Conservation (phyloP, 2,797 vertebrate genomes). For the Coregonus sp. region DNA sequence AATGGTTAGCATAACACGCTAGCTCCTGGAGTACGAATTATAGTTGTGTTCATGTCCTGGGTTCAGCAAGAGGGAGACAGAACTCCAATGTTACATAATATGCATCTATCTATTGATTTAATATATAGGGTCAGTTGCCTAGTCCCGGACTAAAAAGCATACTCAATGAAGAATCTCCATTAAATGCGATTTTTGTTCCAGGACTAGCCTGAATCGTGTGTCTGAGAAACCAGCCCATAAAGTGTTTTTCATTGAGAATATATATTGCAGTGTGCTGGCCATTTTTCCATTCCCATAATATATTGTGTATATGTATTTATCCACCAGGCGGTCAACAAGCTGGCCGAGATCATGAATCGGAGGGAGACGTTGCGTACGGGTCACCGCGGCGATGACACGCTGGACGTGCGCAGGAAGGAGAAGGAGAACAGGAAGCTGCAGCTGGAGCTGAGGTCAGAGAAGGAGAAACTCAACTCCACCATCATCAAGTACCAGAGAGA, state of each 20-base stretch:
- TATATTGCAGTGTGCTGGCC: neutral
- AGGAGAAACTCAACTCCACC: conserved; percentile 89
- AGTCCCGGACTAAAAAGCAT: no score
- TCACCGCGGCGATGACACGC: conserved; percentile 77
- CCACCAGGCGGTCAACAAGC: conserved; percentile 90
- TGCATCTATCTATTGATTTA: neutral
- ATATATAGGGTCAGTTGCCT: no score
- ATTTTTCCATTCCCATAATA: neutral
- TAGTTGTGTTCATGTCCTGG: neutral
- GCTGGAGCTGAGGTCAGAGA: conserved; percentile 87
- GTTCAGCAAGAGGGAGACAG: neutral
- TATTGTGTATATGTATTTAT: conserved; percentile 8
- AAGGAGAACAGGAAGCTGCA: conserved; percentile 96
- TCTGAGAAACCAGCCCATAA: neutral
- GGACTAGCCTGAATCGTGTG: neutral
- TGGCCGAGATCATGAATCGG: conserved; percentile 95
- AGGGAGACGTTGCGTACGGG: conserved; percentile 73
- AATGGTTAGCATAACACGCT: neutral
- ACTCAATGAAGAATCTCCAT: neutral
- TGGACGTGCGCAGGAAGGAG: conserved; percentile 88
- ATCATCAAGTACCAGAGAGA: conserved; percentile 95
- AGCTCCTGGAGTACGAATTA: neutral
- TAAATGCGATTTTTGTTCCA: neutral
- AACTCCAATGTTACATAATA: neutral
- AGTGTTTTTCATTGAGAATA: no score